Conservation (phyloP, 2,888 invertebrate species). For the Agrenia bidenticulata region DNA sequence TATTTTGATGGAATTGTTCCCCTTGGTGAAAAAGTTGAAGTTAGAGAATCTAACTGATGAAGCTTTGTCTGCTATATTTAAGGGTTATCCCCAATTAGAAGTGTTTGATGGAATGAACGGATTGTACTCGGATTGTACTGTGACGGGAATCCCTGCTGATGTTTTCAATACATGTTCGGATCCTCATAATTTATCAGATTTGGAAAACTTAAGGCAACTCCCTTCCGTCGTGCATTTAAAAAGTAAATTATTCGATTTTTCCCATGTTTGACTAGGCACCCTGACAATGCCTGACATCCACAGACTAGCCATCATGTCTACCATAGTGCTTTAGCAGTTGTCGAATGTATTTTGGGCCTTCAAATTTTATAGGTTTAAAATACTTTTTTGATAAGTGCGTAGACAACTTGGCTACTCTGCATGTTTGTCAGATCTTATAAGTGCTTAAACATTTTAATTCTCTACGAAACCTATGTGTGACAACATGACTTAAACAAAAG, state of each 20-base stretch:
- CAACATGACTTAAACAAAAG: no score
- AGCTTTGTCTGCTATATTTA: conserved; percentile 33
- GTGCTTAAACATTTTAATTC: no score
- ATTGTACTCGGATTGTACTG: conserved; percentile 36
- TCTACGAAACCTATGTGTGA: no score
- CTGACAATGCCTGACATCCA: no score
- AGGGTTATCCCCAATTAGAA: conserved; percentile 29
- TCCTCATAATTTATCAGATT: conserved; percentile 14
- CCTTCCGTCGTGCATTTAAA: conserved; percentile 36
- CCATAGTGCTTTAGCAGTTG: no score
- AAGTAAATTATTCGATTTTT: no score
- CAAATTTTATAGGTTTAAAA: not conserved
- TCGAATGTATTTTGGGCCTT: not conserved
- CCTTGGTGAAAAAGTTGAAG: conserved; percentile 29
- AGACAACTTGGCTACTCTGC: no score
- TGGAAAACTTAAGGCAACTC: conserved; percentile 20
- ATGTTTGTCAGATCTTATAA: no score
- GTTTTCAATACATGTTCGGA: conserved; percentile 27
- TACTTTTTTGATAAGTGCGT: not conserved
- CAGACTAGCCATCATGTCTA: no score
- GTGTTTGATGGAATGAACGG: conserved; percentile 41
- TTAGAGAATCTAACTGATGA: conserved; percentile 42
- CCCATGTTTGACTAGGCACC: no score
- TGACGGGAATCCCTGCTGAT: conserved; percentile 33
- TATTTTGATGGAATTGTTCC: conserved; percentile 31